Base-by-base conservation (phyloP, 30 jellyfish, hydroid and myxozoan genomes). In the Aurelia aurita region DNA sequence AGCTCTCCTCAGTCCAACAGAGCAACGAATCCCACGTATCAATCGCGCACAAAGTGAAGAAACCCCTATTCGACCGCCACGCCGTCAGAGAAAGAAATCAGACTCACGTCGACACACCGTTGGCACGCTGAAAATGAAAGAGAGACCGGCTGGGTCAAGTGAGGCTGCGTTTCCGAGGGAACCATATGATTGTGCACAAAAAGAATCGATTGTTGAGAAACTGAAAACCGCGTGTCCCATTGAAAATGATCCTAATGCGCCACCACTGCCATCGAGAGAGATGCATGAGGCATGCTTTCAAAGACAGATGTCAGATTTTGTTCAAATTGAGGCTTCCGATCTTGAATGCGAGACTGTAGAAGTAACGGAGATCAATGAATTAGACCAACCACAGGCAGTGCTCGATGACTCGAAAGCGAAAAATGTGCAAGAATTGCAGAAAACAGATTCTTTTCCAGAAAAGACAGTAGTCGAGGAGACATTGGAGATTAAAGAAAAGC, bases 31-130 rank as follows among this genome's bases (percentile, higher is more conserved):
- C 32, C 85, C 80, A 58, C 25, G 32, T 19, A 26, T 87, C 2
- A 46, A 18, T 43, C 75, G 82, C 57, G 47, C 79, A 4, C 71
- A 19, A 25, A 85, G 89, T 67, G 89, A 74, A 31, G 89, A 72
- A 2, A 20, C 67, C 65, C 96, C 96, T 32, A 65, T 76, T 22
- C 96, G 87, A 27, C 96, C 96, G 2, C 96, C 96, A 0, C 78
- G 96, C 26, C 77, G 69, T 25, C 78, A 58, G 29, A 90, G 96
- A 8, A 69, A 77, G 19, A 74, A 61, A 45, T 20, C 74, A 0
- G 58, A 87, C n/a, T 74, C 71, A 27, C 96, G 93, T 11, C 46
- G 93, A 25, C 87, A 83, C 54, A 83, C 93, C 4, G 71, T 72
- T 31, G 86, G 86, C 3, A 64, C 80, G 3, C 53, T 74, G 35